Evolutionary conservation across 2,888 invertebrate genomes (phyloP).

Genomic region (Drosophila nr. medialis): DNA sequence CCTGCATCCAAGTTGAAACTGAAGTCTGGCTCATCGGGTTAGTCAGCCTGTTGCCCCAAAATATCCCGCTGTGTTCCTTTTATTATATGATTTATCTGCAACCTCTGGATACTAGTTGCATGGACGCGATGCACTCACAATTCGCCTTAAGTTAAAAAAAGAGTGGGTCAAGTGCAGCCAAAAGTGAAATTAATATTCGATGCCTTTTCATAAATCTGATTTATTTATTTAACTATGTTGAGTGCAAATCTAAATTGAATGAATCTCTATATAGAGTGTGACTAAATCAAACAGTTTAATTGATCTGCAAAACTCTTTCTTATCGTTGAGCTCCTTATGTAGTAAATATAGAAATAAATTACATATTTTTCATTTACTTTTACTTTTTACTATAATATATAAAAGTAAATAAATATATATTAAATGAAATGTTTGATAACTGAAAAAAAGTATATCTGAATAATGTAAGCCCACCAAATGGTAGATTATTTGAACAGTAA

Average conservation of each 20-base stretch:
- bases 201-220: slow-evolving; percentile 36
- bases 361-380: not conserved
- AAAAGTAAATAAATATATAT: not conserved
- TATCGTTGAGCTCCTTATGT: not conserved
- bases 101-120: slow-evolving; percentile 28
- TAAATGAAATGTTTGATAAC: not conserved
- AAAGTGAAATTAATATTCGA: slow-evolving; percentile 77
- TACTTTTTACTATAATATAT: not conserved
- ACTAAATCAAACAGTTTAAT: not conserved
- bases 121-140: slow-evolving; percentile 32
- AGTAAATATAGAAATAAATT: not conserved
- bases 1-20: slow-evolving; percentile 5
- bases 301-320: not conserved
- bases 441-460: not conserved
- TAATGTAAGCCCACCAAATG: not conserved
- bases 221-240: not conserved
- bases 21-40: slow-evolving; percentile 3
- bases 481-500: not conserved
- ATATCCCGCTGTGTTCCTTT: slow-evolving; percentile 73
- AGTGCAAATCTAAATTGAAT: too few species aligned
- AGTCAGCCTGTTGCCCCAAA: slow-evolving; percentile 34
- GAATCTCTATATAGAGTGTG: not conserved
- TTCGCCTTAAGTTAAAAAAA: slow-evolving; percentile 54
- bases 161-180: slow-evolving; percentile 80
- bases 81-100: slow-evolving; percentile 75